Conservation (phyloP, 2,113 vertebrate genomes). For the Sphaerodactylus townsendi region DNA sequence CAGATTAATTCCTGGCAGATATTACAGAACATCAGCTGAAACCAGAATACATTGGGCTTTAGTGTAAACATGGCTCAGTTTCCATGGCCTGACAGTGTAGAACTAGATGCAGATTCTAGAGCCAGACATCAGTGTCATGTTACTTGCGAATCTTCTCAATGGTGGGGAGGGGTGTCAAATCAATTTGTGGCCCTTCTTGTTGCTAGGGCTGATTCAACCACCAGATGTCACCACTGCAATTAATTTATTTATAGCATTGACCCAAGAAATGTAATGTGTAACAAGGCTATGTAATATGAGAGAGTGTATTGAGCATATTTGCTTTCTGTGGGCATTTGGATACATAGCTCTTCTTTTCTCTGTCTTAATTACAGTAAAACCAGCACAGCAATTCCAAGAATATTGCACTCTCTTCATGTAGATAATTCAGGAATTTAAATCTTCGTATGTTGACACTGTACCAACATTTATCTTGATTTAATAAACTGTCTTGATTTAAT, state of each 20-base stretch:
- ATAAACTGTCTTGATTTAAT: not conserved
- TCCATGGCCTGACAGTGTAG: not conserved
- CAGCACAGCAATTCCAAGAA: not conserved
- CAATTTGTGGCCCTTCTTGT: constrained; percentile 14
- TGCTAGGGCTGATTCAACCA: constrained; percentile 13
- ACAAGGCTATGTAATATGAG: constrained; percentile 27
- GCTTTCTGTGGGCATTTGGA: not conserved
- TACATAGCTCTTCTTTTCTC: not conserved
- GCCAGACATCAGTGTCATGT: not conserved
- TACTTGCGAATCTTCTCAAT: not conserved
- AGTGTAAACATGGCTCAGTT: not conserved
- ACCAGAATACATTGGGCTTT: not conserved
- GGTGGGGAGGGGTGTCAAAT: no score
- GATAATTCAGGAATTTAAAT: not conserved
- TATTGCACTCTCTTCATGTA: not conserved
- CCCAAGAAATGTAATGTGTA: not conserved
- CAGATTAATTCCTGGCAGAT: not conserved
- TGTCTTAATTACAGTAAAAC: constrained; percentile 1
- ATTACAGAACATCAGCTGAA: not conserved
- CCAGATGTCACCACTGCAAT: constrained; percentile 47
- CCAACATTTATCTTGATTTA: not conserved
- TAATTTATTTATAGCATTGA: constrained; percentile 2
- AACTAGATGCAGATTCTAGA: not conserved
- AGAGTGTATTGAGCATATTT: not conserved
- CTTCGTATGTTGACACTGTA: not conserved